A percentile compares a stretch with the other conserved stretches of the same genome.
Conservation (phyloP, 2,113 vertebrate genomes). For the Limnothrissa miodon region DNA sequence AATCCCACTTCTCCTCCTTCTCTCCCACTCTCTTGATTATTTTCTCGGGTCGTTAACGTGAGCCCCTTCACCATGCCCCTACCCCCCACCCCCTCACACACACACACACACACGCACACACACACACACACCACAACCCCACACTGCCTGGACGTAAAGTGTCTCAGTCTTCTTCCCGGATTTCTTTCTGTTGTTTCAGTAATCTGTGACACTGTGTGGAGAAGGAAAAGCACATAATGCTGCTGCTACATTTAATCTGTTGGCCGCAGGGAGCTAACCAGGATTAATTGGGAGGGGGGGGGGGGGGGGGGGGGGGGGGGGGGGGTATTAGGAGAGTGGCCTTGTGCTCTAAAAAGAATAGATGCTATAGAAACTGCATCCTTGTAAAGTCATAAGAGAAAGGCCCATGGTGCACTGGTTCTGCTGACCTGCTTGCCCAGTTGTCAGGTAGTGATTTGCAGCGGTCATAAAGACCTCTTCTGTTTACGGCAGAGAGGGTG, state of each 20-base stretch:
- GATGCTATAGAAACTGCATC: constrained; percentile 49
- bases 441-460: constrained; percentile 29
- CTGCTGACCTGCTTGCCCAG: constrained; percentile 44
- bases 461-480: constrained; percentile 8
- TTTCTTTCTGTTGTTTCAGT: not conserved
- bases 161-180: not conserved
- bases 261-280: constrained; percentile 63
- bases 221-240: not conserved
- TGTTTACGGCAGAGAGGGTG: not conserved
- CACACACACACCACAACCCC: too few relatives aligned
- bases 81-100: too few relatives aligned
- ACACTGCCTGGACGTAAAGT: not conserved
- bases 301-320: constrained; percentile 40
- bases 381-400: constrained; percentile 39
- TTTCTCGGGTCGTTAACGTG: not conserved
- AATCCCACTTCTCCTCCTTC: not conserved
- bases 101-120: too few relatives aligned
- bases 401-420: constrained; percentile 22
- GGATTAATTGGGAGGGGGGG: constrained; percentile 58
- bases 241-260: constrained; percentile 65
- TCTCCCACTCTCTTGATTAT: not conserved
- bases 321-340: constrained; percentile 40
- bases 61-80: not conserved
- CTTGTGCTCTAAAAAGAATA: constrained; percentile 27
- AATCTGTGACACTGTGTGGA: not conserved